Base-by-base conservation (phyloP, 1,140 invertebrate species). In the Anoplolepis gracilipes region DNA sequence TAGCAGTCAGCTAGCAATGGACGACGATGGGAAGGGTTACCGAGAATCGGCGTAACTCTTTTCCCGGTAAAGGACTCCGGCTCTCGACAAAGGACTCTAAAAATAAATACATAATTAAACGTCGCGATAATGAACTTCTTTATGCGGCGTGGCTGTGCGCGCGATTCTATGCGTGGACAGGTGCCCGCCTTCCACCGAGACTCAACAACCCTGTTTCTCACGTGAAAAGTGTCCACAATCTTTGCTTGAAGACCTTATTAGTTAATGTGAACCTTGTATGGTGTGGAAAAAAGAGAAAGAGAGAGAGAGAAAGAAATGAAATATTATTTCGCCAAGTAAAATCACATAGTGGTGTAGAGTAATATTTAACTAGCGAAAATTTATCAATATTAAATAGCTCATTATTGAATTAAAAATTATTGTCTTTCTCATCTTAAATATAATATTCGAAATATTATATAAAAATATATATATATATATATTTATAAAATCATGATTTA, bases 21-120 rank as follows among this genome's bases (percentile, higher is more conserved):
- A 76, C 75, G 88, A 87, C 39, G 87, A 69, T 82, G 81, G 82
- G 65, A 85, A 73, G 76, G 84, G 84, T 92, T 94, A 94, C 94
- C 86, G 85, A 81, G 94, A 94, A 94, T 94, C 91, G 91, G 89
- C 92, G 91, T 94, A 94, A 94, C 92, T 94, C 87, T 88, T 90
- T 94, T 93, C 91, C 85, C 84, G 69, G 90, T 92, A 93, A 88
- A 89, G 73, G 84, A 91, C 86, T 92, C 57, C 82, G 73, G 85
- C 46, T 49, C 87, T 90, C 88, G 91, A 93, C 92, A 93, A 93
- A 94, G 92, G 90, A 88, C 78, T 91, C 91, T 93, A 92, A 94
- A 94, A 94, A 94, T 94, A 93, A 94, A 93, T 93, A 92, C 93
- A 92, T 94, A 94, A 94, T 94, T 94, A 93, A 94, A 94, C 91